Base-by-base conservation (phyloP, 1,140 invertebrate species). In the Hylyphantes graminicola region DNA sequence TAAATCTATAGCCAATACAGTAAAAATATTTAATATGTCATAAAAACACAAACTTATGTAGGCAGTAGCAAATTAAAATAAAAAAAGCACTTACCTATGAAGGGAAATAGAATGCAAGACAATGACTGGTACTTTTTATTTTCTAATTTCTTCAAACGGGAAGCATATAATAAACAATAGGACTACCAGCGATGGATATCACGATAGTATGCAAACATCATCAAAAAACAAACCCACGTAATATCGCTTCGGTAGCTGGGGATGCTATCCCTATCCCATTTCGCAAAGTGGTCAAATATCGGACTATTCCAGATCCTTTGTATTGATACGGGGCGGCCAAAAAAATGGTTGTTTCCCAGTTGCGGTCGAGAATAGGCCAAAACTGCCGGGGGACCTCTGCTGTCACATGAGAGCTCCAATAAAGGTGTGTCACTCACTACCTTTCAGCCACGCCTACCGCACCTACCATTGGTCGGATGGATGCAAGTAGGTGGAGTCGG, bases 361-460 rank as follows among this genome's bases (percentile, higher is more conserved):
- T 81, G 79, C 55, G 79, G 79, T 81, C 67, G 65, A 57, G 79
- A 81, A 70, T 81, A 73, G 67, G 67, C 77, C 59, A 81, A 81
- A 81, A 81, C 79, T 81, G 79, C 79, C 79, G 67, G 64, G 61
- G 79, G 79, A 73, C 79, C 54, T 63, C 50, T 35, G 59, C 35
- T 68, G 68, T 81, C 79, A 81, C 79, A 67, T 81, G 79, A 70
- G 57, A 63, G 53, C 68, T 64, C 79, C 17, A 73, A 54, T 59
- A 61, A 53, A 81, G 67, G 55, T 57, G 57, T 21, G 79, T 81
- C 79, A 81, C 72, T 81, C 79, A 73, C 7, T 0, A 0, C 13
- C 15, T 11, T 17, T 6, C 55, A 51, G 4, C n/a, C 12, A 80
- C 77, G 77, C 77, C 77, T 55, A 68, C 63, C 12, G 57, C 3